A percentile compares a stretch with the other conserved stretches of the same genome.
These are phyloP conservation scores for Apoda limacodes DNA, from an alignment of 2,888 invertebrate genomes.

Conservation along the genomic window DNA sequence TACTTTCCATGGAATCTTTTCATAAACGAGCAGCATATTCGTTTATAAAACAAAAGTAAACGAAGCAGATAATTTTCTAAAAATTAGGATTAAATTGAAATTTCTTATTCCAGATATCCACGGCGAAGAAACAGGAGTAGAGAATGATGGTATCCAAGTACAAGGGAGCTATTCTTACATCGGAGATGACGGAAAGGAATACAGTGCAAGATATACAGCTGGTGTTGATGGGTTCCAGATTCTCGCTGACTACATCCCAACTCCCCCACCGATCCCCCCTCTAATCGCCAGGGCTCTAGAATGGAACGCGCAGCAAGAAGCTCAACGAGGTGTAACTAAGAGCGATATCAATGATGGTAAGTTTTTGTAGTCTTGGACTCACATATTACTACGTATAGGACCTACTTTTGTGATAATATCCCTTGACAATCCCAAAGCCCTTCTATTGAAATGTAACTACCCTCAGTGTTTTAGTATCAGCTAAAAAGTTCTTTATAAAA, in stretches of 20 bases:
- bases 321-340: slow-evolving; percentile 65
- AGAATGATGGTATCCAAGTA: slow-evolving; percentile 59
- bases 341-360: slow-evolving; percentile 66
- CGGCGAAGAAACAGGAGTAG: slow-evolving; percentile 49
- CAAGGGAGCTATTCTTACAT: slow-evolving; percentile 71
- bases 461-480: too few species aligned
- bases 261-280: slow-evolving; percentile 69
- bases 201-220: slow-evolving; percentile 60
- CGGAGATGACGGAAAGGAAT: slow-evolving; percentile 70
- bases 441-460: too few species aligned
- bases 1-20: too few species aligned
- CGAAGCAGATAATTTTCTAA: too few species aligned
- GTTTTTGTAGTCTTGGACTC: too few species aligned
- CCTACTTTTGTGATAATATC: too few species aligned
- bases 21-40: too few species aligned
- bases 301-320: slow-evolving; percentile 59
- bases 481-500: too few species aligned
- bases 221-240: slow-evolving; percentile 62
- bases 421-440: too few species aligned
- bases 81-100: background rate
- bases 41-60: too few species aligned
- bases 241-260: slow-evolving; percentile 67
- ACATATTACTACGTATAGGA: too few species aligned
- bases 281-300: slow-evolving; percentile 63
- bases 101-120: slow-evolving; percentile 41